phyloP scores from a whole-genome alignment of 2,113 vertebrate genomes.

The Crotalus tigris region DNA sequence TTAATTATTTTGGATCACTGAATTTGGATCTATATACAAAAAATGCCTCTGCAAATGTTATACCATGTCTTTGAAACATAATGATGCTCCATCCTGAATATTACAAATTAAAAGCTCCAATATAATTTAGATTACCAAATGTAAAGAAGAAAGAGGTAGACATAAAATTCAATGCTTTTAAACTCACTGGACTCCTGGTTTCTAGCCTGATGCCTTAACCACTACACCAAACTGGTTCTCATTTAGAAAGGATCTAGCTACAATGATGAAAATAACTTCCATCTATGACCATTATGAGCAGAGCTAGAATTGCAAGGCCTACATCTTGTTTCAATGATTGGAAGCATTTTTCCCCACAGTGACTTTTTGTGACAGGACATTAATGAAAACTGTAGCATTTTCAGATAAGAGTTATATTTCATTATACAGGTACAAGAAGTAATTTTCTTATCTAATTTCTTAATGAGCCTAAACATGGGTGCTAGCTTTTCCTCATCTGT shows the following conservation, averaged over 20 bases:
- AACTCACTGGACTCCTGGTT: background rate
- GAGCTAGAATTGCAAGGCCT: background rate
- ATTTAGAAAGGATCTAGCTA: background rate
- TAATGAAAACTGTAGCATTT: conserved; percentile 56
- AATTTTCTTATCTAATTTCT: conserved; percentile 58
- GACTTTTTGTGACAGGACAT: conserved; percentile 54
- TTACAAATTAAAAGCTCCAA: background rate
- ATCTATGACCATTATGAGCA: background rate
- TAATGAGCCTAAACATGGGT: conserved; percentile 46
- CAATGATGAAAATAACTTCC: background rate
- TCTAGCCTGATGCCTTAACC: background rate
- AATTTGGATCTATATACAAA: background rate
- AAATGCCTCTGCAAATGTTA: background rate
- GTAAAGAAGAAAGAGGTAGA: background rate
- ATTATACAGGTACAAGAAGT: conserved; percentile 51
- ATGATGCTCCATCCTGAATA: background rate
- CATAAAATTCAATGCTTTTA: background rate
- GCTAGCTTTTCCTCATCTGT: conserved; percentile 22
- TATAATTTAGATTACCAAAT: background rate
- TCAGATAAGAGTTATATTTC: conserved; percentile 53
- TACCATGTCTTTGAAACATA: background rate
- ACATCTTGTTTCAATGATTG: conserved; percentile 34
- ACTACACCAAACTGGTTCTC: background rate
- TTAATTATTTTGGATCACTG: background rate
- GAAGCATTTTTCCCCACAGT: conserved; percentile 2